phyloP scores from a whole-genome alignment of 2,797 vertebrate species.

The Lemur catta region DNA sequence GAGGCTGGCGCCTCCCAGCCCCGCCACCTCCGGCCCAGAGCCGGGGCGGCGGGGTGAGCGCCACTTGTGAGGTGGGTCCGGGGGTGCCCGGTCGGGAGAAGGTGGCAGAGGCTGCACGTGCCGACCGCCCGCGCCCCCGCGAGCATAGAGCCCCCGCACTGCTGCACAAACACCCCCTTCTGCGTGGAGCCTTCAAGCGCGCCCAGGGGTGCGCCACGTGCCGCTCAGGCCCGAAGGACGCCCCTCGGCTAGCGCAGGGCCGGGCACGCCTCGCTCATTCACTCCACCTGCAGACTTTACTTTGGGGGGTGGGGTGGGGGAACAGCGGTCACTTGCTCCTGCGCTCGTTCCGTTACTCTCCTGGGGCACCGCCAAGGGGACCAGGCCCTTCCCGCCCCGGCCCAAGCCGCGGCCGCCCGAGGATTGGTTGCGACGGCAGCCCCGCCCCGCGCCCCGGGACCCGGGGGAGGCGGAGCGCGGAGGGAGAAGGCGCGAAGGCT shows the following conservation, averaged over 20 bases:
- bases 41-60: background rate
- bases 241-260: background rate
- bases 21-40: background rate
- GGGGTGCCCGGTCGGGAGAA: slow-evolving; percentile 12
- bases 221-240: background rate
- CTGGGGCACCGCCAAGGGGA: rapidly evolving
- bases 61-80: slow-evolving; percentile 41
- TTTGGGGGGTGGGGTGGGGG: background rate
- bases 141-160: background rate
- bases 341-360: rapidly evolving
- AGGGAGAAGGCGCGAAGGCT: background rate
- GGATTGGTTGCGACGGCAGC: background rate
- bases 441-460: background rate
- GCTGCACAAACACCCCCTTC: background rate
- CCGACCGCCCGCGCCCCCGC: background rate
- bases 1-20: slow-evolving; percentile 53
- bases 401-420: background rate
- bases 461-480: background rate
- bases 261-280: background rate
- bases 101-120: background rate
- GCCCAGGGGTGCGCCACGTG: background rate
- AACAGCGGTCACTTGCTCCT: rapidly evolving
- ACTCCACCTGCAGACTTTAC: background rate
- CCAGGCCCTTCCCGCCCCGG: background rate
- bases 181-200: background rate